phyloP scores from a whole-genome alignment of 2,113 vertebrate genomes.

The Semnopithecus entellus region DNA sequence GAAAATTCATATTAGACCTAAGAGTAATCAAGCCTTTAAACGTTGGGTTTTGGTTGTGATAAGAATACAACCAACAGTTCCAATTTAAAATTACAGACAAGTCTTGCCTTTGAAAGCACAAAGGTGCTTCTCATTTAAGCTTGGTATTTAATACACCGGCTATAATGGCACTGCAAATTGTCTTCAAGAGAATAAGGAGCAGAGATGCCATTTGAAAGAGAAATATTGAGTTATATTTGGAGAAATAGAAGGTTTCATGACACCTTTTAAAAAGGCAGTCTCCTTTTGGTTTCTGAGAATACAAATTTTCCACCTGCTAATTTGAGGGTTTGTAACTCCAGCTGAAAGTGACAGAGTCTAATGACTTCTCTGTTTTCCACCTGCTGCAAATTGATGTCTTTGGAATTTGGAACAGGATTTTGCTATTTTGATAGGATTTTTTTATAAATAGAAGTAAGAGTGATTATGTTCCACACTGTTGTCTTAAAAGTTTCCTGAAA shows the following conservation, averaged over 20 bases:
- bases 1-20: background rate
- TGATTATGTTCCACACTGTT: background rate
- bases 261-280: background rate
- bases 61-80: background rate
- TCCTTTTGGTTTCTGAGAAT: background rate
- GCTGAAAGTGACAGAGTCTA: background rate
- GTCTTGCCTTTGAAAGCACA: background rate
- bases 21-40: background rate
- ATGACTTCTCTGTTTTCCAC: background rate
- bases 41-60: background rate
- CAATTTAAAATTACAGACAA: background rate
- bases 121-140: background rate
- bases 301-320: background rate
- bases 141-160: background rate
- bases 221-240: background rate
- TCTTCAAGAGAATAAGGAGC: background rate
- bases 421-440: conserved; percentile 13
- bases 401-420: conserved; percentile 22
- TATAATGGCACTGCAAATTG: background rate
- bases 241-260: background rate
- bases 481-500: conserved; percentile 42
- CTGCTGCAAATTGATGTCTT: background rate
- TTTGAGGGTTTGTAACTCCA: background rate
- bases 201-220: background rate
- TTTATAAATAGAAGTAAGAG: conserved; percentile 37